Evolutionary conservation across 2,113 vertebrate genomes (phyloP), one percentile per base, ranked within the genome.

Genomic region (Rhipidura dahli): DNA sequence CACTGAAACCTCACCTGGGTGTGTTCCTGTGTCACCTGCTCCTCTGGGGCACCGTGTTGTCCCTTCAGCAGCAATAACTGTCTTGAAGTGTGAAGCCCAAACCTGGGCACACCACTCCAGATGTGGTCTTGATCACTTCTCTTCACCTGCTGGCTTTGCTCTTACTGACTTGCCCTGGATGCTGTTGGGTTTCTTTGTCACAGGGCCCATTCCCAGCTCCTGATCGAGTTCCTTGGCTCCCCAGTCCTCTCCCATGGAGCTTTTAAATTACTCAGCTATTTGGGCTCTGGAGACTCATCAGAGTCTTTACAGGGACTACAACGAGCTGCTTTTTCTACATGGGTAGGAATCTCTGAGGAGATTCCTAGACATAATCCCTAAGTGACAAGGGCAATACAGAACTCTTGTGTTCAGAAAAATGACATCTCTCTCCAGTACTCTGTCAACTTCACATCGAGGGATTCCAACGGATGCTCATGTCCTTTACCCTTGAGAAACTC

Each of bases 71-170:
- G 40, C 79, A 26, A 16, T 4, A 40, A 2, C 47, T n/a, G 2
- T 11, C 89, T 42, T 11, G 15, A 30, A 39, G 47, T 3, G 0
- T 11, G 33, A 37, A 35, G 47, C 26, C 51, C 69, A 60, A 28
- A 28, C 51, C 57, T 37, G 31, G 20, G 11, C 26, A n/a, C 1
- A 1, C 31, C 24, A 1, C 24, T 51, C 66, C 22, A 10, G 60
- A 7, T 0, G 2, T 15, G 26, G 17, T 39, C n/a, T 77, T 2
- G 5, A n/a, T 42, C 22, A 2, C 0, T 1, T 26, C 49, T 53
- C 60, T 16, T 5, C 0, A 24, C 33, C 53, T 24, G 8, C 42
- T 11, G 37, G 33, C 44, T 15, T 13, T 8, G 15, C 30, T 68
- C 23, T 42, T 47, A 10, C n/a, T 30, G 17, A 61, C 1, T 60